Evolutionary conservation across 2,888 invertebrate genomes (phyloP), one percentile per base, ranked within the genome.

Genomic region (Phalangium opilio): DNA sequence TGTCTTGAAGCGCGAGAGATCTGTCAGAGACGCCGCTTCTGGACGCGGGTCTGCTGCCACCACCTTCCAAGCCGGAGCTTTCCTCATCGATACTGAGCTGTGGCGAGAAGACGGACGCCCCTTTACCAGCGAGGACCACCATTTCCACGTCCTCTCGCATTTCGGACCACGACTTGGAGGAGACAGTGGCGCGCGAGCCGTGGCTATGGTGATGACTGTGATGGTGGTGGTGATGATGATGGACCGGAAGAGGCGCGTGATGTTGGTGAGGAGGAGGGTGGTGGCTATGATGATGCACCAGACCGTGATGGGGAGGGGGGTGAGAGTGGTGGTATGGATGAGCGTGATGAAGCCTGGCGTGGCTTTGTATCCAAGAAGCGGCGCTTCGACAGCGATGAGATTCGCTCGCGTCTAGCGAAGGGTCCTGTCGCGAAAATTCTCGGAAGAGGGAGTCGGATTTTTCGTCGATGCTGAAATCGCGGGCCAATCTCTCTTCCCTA

Each of bases 381-480:
- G 60, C 58, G 20, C 61, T 57, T 14, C 60, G 57, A 18, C 51
- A 45, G 17, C 57, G 53, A 43, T 51, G 43, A n/a, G 41, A 48
- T 38, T 53, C 55, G 44, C 51, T 48, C 27, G 27, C 27, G 19
- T 67, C 66, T 17, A 59, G 52, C 4, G 58, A 56, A 7, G 65
- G 62, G 49, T 70, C 70, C 41, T 61, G 61, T n/a, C 70, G 61
- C 40, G 69, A 62, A 55, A 71, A 72, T 53, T 72, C 72, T 41
- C 69, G 66, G 56, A 70, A 72, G 7, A 72, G 60, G 20, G 66
- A 64, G 58, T 71, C 70, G 3, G 70, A 68, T 55, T 68, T 67
- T 55, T 70, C 67, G 56, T 72, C 72, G 38, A 72, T 68, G 55
- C 70, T 70, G 58, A 68, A 72, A 57, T 72, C 72, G 43, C 71